Evolutionary conservation across 2,888 invertebrate species (phyloP).

Genomic region (Busseola fusca): DNA sequence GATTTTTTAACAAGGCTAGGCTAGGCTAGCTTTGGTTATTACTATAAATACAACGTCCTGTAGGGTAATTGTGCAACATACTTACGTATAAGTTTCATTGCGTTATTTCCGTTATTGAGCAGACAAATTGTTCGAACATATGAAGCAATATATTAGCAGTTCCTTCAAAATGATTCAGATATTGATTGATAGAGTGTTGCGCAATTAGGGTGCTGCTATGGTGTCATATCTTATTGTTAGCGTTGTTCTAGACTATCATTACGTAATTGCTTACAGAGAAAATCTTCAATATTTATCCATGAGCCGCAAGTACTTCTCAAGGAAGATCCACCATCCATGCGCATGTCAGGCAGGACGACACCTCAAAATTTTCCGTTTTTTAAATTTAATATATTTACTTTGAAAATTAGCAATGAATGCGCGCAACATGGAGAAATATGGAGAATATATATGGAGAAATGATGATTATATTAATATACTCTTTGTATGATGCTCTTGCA

Average conservation of each 20-base stretch:
- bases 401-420: no score
- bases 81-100: no score
- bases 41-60: not conserved
- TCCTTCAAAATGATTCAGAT: not conserved
- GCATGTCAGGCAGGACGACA: no score
- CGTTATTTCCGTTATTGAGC: not conserved
- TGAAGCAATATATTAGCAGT: not conserved
- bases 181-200: not conserved
- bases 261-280: not conserved
- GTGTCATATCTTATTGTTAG: not conserved
- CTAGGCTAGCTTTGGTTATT: not conserved
- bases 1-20: not conserved
- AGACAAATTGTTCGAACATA: not conserved
- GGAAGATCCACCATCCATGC: no score
- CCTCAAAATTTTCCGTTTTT: no score
- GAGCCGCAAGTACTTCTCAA: not conserved
- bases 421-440: no score
- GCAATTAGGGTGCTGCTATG: not conserved
- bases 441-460: no score
- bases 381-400: no score
- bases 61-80: not conserved
- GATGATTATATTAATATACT: no score
- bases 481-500: no score
- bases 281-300: not conserved
- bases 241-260: not conserved